Percentiles rank a stretch among this genome's conserved stretches.
Evolutionary conservation across 2,888 invertebrate species (phyloP).

Genomic region (Agriopis leucophaearia): DNA sequence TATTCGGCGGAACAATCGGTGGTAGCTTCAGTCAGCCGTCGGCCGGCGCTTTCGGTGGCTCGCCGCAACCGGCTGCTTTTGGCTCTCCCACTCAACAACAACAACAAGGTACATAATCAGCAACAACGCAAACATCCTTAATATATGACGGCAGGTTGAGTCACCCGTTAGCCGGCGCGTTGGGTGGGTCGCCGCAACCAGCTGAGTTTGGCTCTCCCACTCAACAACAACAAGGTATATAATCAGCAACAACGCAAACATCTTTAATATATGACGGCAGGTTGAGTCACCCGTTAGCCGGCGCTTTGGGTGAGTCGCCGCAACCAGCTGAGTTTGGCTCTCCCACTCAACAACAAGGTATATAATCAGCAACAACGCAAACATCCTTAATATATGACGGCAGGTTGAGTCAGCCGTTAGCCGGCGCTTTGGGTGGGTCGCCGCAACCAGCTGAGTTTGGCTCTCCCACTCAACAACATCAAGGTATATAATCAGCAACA

Average conservation of each 20-base stretch:
- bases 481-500: neutral
- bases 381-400: too few relatives aligned
- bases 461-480: conserved; percentile 52
- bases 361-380: too few relatives aligned
- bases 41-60: conserved; percentile 66
- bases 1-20: conserved; percentile 67
- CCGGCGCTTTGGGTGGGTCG: too few relatives aligned
- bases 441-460: too few relatives aligned
- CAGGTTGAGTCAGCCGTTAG: too few relatives aligned
- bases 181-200: conserved; percentile 63
- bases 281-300: conserved; percentile 67
- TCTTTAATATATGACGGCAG: conserved; percentile 66
- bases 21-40: conserved; percentile 74
- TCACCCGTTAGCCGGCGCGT: conserved; percentile 63
- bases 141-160: conserved; percentile 76
- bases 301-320: conserved; percentile 67
- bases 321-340: conserved; percentile 66
- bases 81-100: conserved; percentile 68
- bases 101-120: conserved; percentile 50
- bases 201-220: conserved; percentile 69
- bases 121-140: too few relatives aligned
- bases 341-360: conserved; percentile 59
- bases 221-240: conserved; percentile 57
- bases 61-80: conserved; percentile 62
- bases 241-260: too few relatives aligned